Percentiles rank a stretch among this genome's conserved stretches.
These are phyloP conservation scores for Sanderia malayensis DNA, from an alignment of 30 jellyfish, hydroid and myxozoan genomes.

Conservation along the genomic window DNA sequence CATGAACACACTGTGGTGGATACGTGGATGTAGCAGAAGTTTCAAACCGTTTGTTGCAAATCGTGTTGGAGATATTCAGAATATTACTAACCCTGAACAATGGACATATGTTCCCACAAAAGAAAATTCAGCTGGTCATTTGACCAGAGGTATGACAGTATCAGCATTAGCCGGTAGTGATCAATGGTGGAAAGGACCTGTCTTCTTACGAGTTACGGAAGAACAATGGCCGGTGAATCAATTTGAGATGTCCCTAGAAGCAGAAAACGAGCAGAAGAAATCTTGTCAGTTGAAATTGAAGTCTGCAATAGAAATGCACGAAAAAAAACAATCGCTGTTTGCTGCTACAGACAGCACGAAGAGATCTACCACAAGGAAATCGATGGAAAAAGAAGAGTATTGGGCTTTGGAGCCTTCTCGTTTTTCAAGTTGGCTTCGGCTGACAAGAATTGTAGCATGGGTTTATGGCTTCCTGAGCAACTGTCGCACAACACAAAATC, in stretches of 20 bases:
- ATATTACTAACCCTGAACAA: conserved; percentile 19
- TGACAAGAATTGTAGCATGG: conserved; percentile 19
- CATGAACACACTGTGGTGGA: conserved; percentile 62
- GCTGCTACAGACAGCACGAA: neutral
- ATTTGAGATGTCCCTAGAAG: neutral
- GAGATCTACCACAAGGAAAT: neutral
- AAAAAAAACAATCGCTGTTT: neutral
- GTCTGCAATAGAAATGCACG: too few relatives aligned
- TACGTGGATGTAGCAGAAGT: conserved; percentile 26
- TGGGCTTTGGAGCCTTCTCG: conserved; percentile 7
- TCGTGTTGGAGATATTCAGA: conserved; percentile 41
- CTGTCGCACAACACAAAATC: neutral
- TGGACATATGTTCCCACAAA: conserved; percentile 49
- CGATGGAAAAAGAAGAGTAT: conserved; percentile 1
- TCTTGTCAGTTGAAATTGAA: neutral
- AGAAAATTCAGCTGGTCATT: conserved; percentile 29
- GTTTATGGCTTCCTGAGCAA: too few relatives aligned
- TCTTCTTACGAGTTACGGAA: neutral
- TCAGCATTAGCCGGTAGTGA: conserved; percentile 1
- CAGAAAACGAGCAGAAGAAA: neutral
- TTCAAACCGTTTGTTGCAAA: conserved; percentile 47
- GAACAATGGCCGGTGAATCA: conserved; percentile 38
- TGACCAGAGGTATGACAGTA: conserved; percentile 19
- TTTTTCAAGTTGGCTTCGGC: conserved; percentile 24
- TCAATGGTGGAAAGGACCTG: conserved; percentile 47